phyloP scores from a whole-genome alignment of 1,140 invertebrate genomes.

The Heliconius nattereri region DNA sequence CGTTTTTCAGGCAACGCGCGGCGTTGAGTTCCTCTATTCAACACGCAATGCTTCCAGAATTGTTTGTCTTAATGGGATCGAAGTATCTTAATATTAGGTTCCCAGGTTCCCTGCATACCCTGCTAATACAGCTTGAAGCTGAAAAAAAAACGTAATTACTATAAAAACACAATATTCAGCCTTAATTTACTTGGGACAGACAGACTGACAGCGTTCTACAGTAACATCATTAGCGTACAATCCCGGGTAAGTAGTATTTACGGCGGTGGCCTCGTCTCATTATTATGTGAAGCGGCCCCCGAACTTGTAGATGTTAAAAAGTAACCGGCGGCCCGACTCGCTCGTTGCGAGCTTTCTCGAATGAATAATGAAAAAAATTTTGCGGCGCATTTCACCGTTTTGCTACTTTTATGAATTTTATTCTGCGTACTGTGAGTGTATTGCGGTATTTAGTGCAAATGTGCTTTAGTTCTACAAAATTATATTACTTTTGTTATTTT shows the following conservation, averaged over 20 bases:
- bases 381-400: not conserved
- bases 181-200: too few species aligned
- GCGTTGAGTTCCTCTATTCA: too few species aligned
- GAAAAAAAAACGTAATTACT: too few species aligned
- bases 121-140: too few species aligned
- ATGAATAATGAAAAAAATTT: slow-evolving; percentile 15
- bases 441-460: not conserved
- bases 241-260: not conserved
- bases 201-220: not conserved
- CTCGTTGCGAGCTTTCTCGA: slow-evolving; percentile 5
- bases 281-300: slow-evolving; percentile 1
- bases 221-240: not conserved
- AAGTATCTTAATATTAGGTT: too few species aligned
- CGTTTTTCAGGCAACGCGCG: too few species aligned
- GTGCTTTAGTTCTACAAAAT: not conserved
- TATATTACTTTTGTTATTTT: not conserved
- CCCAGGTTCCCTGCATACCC: too few species aligned
- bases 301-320: slow-evolving; percentile 10
- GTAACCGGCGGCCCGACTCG: not conserved
- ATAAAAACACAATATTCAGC: too few species aligned
- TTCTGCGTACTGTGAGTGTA: not conserved
- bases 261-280: not conserved
- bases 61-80: too few species aligned
- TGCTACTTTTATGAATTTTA: not conserved
- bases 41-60: too few species aligned